A percentile compares a stretch with the other conserved stretches of the same genome.
phyloP scores from a whole-genome alignment of 2,888 invertebrate genomes.

The Melanchra persicariae region DNA sequence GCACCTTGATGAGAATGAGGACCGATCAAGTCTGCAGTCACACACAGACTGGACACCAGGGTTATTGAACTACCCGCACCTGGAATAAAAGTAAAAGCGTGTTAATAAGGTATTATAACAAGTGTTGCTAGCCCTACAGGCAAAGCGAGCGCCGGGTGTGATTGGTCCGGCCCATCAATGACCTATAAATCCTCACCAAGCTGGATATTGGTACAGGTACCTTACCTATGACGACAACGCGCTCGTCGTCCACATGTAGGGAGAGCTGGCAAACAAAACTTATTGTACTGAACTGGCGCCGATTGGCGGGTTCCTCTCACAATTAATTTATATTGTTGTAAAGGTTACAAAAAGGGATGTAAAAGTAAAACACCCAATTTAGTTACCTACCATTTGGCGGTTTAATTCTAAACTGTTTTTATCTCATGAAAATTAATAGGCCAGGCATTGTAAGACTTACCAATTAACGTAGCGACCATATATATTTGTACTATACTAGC shows the following conservation, averaged over 20 bases:
- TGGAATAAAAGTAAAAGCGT: constrained; percentile 62
- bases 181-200: neutral
- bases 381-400: neutral
- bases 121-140: neutral
- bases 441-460: constrained; percentile 73
- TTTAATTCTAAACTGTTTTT: neutral
- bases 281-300: too few species aligned
- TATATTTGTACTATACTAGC: constrained; percentile 90
- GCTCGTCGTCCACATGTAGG: neutral
- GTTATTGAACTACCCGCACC: constrained; percentile 96
- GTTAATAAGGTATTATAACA: neutral
- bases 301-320: too few species aligned
- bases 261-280: too few species aligned
- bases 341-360: too few species aligned
- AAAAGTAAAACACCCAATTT: neutral
- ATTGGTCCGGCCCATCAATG: neutral
- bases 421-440: neutral
- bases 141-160: neutral
- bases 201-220: neutral
- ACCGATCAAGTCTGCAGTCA: constrained; percentile 97
- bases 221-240: neutral
- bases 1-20: constrained; percentile 96
- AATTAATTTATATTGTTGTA: neutral
- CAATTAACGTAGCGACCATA: constrained; percentile 90
- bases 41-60: constrained; percentile 96